Evolutionary conservation across 2,113 vertebrate species (phyloP).

Genomic region (Myrmecophaga tridactyla): DNA sequence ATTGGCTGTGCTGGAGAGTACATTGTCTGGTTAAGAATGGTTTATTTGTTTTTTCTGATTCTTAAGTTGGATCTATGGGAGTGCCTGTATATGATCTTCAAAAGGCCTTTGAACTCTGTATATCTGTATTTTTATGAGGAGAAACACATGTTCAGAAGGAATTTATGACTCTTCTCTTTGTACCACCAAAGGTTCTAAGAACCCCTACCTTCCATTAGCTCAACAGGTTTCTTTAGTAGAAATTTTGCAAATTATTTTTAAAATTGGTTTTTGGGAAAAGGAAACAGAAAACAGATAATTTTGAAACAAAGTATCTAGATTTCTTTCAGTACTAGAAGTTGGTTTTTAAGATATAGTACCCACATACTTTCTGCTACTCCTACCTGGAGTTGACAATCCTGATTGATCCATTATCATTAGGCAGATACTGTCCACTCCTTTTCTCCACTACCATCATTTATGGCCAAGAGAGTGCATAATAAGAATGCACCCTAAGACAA

Average conservation of each 20-base stretch:
- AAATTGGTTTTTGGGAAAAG: background rate
- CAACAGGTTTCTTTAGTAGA: background rate
- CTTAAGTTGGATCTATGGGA: background rate
- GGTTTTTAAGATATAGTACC: background rate
- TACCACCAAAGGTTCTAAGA: background rate
- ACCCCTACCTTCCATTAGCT: background rate
- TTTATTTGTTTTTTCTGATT: conserved; percentile 9
- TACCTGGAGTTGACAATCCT: background rate
- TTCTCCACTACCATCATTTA: background rate
- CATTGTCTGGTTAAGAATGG: conserved; percentile 30
- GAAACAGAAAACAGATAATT: background rate
- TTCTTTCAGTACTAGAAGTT: background rate
- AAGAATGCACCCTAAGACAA: background rate
- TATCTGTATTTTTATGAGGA: background rate
- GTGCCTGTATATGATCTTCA: background rate
- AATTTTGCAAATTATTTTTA: conserved; percentile 10
- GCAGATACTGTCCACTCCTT: background rate
- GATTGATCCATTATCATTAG: background rate
- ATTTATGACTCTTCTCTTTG: background rate
- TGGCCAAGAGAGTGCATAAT: background rate
- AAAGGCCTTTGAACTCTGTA: background rate
- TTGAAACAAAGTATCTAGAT: background rate
- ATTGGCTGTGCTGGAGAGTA: background rate
- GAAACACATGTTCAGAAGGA: background rate
- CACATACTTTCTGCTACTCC: background rate